A percentile compares a stretch with the other conserved stretches of the same genome.
Conservation (phyloP, 1,140 invertebrate genomes). For the Hermetia illucens region DNA sequence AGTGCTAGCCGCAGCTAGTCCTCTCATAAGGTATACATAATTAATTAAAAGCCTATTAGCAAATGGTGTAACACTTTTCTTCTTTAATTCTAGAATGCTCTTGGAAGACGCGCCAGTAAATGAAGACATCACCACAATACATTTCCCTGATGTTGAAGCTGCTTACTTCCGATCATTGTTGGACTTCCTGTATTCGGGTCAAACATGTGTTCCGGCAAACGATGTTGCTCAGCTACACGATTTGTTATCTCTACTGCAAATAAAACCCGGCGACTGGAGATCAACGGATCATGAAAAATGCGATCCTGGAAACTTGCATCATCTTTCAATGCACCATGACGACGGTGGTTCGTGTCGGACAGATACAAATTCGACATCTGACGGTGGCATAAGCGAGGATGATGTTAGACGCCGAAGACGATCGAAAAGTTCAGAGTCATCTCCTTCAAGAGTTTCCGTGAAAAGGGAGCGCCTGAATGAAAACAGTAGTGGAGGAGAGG, state of each 20-base stretch:
- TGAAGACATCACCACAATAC: slow-evolving; percentile 56
- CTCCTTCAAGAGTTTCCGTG: background rate
- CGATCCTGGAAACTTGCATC: too few species aligned
- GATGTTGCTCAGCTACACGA: slow-evolving; percentile 69
- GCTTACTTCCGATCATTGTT: slow-evolving; percentile 61
- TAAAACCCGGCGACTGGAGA: slow-evolving; percentile 55
- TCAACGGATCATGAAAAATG: slow-evolving; percentile 28
- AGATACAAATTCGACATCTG: slow-evolving; percentile 1
- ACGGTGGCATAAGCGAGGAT: background rate
- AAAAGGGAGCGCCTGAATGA: slow-evolving; percentile 4
- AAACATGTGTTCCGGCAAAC: slow-evolving; percentile 64
- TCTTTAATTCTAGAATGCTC: slow-evolving; percentile 35
- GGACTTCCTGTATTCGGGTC: slow-evolving; percentile 70
- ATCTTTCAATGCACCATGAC: background rate
- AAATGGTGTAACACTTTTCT: slow-evolving; percentile 1
- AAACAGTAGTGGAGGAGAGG: slow-evolving; percentile 15
- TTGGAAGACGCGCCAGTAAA: slow-evolving; percentile 56
- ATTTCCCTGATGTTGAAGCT: slow-evolving; percentile 64
- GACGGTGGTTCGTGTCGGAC: background rate
- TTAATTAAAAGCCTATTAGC: slow-evolving; percentile 1
- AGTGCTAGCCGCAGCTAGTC: slow-evolving; percentile 69
- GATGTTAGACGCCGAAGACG: background rate
- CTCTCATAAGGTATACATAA: slow-evolving; percentile 45
- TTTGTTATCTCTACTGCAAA: slow-evolving; percentile 64
- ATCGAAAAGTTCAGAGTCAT: slow-evolving; percentile 4